Conservation (phyloP, 1,140 invertebrate species). For the Chironomus striatipennis region DNA sequence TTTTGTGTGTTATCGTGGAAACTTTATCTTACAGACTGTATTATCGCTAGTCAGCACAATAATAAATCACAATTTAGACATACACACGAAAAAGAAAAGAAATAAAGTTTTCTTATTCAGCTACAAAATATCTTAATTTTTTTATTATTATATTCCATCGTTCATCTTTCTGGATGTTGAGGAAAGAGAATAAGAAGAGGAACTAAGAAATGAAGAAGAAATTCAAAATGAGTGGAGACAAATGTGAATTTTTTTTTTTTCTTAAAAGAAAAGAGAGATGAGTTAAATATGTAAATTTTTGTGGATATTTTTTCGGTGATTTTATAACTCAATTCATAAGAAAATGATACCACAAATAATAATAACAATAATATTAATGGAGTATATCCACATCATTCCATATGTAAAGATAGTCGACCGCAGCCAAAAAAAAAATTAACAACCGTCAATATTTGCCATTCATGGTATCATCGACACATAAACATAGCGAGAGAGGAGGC, state of each 20-base stretch:
- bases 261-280: too few species aligned
- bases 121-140: background rate
- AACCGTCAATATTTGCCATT: background rate
- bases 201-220: too few species aligned
- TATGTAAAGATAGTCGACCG: too few species aligned
- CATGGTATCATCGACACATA: background rate
- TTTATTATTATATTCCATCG: background rate
- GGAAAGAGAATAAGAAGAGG: too few species aligned
- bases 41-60: background rate
- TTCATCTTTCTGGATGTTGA: too few species aligned
- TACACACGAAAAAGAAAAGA: background rate
- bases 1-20: too few species aligned
- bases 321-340: background rate
- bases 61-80: conserved; percentile 9
- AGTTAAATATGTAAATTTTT: conserved; percentile 15
- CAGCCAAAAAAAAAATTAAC: background rate
- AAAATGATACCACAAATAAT: background rate
- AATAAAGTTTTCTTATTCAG: background rate
- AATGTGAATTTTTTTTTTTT: too few species aligned
- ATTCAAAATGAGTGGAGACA: conserved; percentile 6
- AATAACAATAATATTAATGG: too few species aligned
- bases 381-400: too few species aligned
- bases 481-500: too few species aligned
- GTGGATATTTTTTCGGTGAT: background rate
- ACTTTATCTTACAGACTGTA: background rate